Conservation (phyloP, 2,888 invertebrate species). For the Brassicogethes aeneus region DNA sequence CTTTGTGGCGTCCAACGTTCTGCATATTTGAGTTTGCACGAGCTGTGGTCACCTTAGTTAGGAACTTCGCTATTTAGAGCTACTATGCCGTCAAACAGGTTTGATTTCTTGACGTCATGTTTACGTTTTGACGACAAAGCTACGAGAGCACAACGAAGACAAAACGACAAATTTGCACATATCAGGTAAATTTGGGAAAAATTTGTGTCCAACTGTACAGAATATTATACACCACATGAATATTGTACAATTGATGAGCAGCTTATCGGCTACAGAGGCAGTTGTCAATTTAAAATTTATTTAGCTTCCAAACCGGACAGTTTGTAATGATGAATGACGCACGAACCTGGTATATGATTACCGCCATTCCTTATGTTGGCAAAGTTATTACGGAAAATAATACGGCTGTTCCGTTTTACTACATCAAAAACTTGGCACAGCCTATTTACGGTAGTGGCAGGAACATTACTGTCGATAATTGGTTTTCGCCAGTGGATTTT, state of each 20-base stretch:
- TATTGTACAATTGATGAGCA: conserved; percentile 16
- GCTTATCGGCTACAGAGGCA: conserved; percentile 14
- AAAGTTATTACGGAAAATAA: conserved; percentile 11
- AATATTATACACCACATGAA: conserved; percentile 12
- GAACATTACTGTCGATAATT: conserved; percentile 17
- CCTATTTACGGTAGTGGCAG: conserved; percentile 10
- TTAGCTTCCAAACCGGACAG: conserved; percentile 16
- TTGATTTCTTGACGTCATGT: conserved; percentile 13
- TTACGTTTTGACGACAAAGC: conserved; percentile 13
- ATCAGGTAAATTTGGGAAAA: conserved; percentile 12
- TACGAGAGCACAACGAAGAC: conserved; percentile 7
- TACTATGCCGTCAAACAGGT: conserved; percentile 13
- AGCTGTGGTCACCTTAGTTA: conserved; percentile 11
- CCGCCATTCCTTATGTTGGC: conserved; percentile 16
- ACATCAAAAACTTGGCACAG: conserved; percentile 9
- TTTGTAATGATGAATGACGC: conserved; percentile 14
- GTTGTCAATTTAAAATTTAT: conserved; percentile 14
- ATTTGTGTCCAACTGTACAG: conserved; percentile 11
- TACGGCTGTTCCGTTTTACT: conserved; percentile 9
- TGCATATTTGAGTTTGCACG: conserved; percentile 7
- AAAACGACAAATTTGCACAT: conserved; percentile 13
- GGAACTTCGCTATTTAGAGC: conserved; percentile 13
- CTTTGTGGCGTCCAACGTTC: conserved; percentile 2
- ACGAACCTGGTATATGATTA: conserved; percentile 15
- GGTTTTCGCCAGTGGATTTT: too few species aligned